Base-by-base conservation (phyloP, 2,113 vertebrate genomes). In the Thunnus maccoyii region DNA sequence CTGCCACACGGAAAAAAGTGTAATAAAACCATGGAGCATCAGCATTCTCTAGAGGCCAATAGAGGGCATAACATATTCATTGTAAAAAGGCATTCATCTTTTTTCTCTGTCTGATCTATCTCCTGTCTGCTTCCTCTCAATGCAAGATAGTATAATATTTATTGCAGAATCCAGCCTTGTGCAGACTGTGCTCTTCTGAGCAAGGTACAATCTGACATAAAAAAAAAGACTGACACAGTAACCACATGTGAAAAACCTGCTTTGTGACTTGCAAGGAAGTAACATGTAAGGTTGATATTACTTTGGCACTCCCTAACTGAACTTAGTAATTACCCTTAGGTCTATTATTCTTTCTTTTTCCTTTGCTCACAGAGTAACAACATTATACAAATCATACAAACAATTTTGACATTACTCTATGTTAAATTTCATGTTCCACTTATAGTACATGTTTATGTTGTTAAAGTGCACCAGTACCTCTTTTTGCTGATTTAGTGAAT, bases 21-120 rank as follows among this genome's bases (percentile, higher is more conserved):
- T 56, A 36, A 60, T 72, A 41, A 86, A 80, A 72, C 2, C 78
- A 83, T 91, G 88, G 91, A 91, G 82, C 91, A 87, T 92, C 77
- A 94, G 88, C 88, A 87, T 85, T 90, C 90, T 87, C 92, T 92
- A 90, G 86, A 89, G 93, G 87, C 88, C 83, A 61, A 30, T 13
- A 9, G 63, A 66, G 32, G 71, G 58, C 76, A 90, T 82, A 61
- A 57, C 87, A 92, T 67, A 66, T 13, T 71, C 71, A 73, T 61
- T 76, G 46, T 48, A 41, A 20, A 57, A 32, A 69, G 14, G 22
- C 57, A 73, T 88, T 89, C 50, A 63, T 86, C 66, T 84, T 54
- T 54, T 81, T 60, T 52, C 51, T 64, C 52, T 18, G 50, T 86
- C 57, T 84, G 63, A 75, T 84, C 47, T 67, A 48, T 46, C 54